Evolutionary conservation across 2,888 invertebrate genomes (phyloP).

Genomic region (Andrena chrysosceles): DNA sequence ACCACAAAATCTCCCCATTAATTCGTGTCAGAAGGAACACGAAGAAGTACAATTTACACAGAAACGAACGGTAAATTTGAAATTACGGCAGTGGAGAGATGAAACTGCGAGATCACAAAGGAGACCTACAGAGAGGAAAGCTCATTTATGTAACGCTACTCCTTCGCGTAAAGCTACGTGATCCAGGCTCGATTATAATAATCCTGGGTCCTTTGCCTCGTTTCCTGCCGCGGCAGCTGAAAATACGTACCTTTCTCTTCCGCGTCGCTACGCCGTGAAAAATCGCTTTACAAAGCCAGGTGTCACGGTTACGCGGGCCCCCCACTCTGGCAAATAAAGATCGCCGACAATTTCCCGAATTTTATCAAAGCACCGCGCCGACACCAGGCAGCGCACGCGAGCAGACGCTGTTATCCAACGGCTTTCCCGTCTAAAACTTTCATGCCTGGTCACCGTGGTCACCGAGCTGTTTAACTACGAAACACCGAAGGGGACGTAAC

Average conservation of each 20-base stretch:
- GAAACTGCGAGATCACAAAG: neutral
- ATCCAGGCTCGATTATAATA: slow-evolving; percentile 26
- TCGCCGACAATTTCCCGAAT: slow-evolving; percentile 13
- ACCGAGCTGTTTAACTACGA: slow-evolving; percentile 13
- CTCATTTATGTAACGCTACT: slow-evolving; percentile 15
- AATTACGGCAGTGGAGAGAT: neutral
- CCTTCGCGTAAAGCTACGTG: slow-evolving; percentile 2
- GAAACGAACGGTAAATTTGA: neutral
- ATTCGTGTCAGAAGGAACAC: too few species aligned
- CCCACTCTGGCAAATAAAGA: slow-evolving; percentile 3
- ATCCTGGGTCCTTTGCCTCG: slow-evolving; percentile 28
- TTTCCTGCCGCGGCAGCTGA: slow-evolving; percentile 29
- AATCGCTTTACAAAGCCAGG: slow-evolving; percentile 19
- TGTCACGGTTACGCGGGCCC: slow-evolving; percentile 15
- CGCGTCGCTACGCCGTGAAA: slow-evolving; percentile 19
- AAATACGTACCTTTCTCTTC: slow-evolving; percentile 55
- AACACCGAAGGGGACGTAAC: slow-evolving; percentile 17
- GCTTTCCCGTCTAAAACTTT: slow-evolving; percentile 33
- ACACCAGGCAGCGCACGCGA: neutral
- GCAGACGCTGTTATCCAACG: slow-evolving; percentile 31
- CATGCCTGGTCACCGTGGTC: slow-evolving; percentile 14
- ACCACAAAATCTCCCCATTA: too few species aligned
- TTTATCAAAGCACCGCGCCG: slow-evolving; percentile 13
- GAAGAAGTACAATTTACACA: neutral
- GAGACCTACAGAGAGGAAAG: slow-evolving; percentile 8